Evolutionary conservation across 2,797 vertebrate species (phyloP).

Genomic region (Petrocephalus sullivani): DNA sequence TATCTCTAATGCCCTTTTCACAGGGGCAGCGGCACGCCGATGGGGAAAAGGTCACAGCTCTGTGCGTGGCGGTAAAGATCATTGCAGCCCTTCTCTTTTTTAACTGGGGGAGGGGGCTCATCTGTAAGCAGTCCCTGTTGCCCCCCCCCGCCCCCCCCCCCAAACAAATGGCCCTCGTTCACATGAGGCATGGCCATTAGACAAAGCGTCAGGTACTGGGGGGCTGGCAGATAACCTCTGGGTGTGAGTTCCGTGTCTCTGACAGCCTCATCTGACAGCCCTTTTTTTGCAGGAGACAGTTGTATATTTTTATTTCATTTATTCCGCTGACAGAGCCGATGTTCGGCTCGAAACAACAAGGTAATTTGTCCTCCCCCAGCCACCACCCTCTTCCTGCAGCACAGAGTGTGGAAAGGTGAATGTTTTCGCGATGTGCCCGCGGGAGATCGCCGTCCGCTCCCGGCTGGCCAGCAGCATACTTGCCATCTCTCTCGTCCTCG

Average conservation of each 20-base stretch:
- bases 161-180: conserved; percentile 14
- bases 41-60: conserved; percentile 53
- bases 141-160: neutral
- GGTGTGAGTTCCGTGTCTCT: neutral
- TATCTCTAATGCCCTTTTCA: conserved; percentile 53
- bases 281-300: neutral
- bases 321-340: conserved; percentile 2
- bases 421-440: conserved; percentile 1
- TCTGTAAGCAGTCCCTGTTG: conserved; percentile 16
- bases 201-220: neutral
- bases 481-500: neutral
- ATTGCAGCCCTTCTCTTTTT: conserved; percentile 29
- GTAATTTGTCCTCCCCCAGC: conserved; percentile 1
- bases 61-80: conserved; percentile 45
- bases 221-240: conserved; percentile 12
- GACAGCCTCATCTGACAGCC: neutral
- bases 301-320: conserved; percentile 19
- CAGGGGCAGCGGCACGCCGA: conserved; percentile 44
- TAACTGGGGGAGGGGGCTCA: neutral
- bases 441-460: neutral
- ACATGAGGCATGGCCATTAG: neutral
- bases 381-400: neutral
- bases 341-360: neutral
- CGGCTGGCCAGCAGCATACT: neutral
- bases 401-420: conserved; percentile 14